Evolutionary conservation across 1,140 invertebrate genomes (phyloP), one percentile per base, ranked within the genome.

Genomic region (Medauroidea extradentata): DNA sequence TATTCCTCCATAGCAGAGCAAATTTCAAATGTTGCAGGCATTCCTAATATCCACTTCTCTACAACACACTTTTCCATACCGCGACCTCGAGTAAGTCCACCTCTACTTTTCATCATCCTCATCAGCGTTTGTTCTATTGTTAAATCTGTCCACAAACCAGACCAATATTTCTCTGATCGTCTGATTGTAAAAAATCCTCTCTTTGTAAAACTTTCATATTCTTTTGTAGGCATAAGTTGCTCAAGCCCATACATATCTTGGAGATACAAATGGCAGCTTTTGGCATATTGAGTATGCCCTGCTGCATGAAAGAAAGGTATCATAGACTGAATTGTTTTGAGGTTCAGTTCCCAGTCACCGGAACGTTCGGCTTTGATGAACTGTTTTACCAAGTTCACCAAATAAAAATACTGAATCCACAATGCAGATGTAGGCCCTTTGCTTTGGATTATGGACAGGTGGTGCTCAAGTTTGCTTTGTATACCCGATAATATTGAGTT

Each of bases 391-490:
- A 77, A 61, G 51, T 67, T 58, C 25, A 74, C 59, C 70, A 74
- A 72, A 54, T 73, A 48, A 56, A 78, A 73, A 60, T 77, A 77
- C 67, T 77, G 73, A 19, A 72, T 53, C 75, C 73, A 78, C 24
- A 77, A 63, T 48, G 72, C 57, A 61, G 73, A 68, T 39, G 74
- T 78, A 11, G 62, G 67, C 59, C 71, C 71, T 59, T 48, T 61
- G 57, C 58, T 66, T 70, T 71, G 65, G 19, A 68, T 42, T 27
- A 11, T 41, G 3, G 14, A 38, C 19, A 54, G 18, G 11, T 34
- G 29, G 29, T 34, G 29, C 29, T 34, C 29, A 34, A 34, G 29
- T 34, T 11, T 4, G 11, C 29, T 34, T 34, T 34, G 29, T 34
- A 34, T 11, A 11, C 29, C 29, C 11, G 29, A 34, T 34, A 34